phyloP scores from a whole-genome alignment of 2,797 vertebrate genomes.

The Sardinella longiceps region DNA sequence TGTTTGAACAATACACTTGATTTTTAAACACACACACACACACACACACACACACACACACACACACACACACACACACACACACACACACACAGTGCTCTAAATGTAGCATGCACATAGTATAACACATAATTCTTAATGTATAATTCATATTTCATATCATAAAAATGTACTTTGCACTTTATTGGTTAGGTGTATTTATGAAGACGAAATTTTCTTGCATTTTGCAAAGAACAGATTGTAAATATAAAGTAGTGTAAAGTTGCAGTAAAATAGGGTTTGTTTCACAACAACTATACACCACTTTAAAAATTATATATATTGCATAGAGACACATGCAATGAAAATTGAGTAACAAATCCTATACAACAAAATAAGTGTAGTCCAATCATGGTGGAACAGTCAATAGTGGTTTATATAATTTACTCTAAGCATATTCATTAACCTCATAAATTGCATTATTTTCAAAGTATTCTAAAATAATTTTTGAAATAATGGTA shows the following conservation, averaged over 20 bases:
- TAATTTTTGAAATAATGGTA: not conserved
- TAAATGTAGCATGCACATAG: not conserved
- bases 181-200: not conserved
- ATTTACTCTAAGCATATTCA: not conserved
- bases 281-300: no score
- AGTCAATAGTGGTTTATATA: not conserved
- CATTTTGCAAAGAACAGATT: not conserved
- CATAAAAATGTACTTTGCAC: not conserved
- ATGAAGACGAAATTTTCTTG: not conserved
- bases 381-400: not conserved
- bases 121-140: not conserved
- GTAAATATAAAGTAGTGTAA: not conserved
- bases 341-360: not conserved
- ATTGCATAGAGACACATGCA: not conserved
- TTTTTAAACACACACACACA: constrained; percentile 47
- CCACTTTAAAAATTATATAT: no score
- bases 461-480: not conserved
- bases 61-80: constrained; percentile 29
- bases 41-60: constrained; percentile 40
- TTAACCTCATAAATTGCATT: not conserved
- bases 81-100: constrained; percentile 42
- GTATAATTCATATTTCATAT: no score
- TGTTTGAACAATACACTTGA: constrained; percentile 29
- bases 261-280: not conserved
- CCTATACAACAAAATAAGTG: not conserved